These are phyloP conservation scores for Cisticola juncidis DNA, from an alignment of 2,113 vertebrate genomes.

Conservation along the genomic window DNA sequence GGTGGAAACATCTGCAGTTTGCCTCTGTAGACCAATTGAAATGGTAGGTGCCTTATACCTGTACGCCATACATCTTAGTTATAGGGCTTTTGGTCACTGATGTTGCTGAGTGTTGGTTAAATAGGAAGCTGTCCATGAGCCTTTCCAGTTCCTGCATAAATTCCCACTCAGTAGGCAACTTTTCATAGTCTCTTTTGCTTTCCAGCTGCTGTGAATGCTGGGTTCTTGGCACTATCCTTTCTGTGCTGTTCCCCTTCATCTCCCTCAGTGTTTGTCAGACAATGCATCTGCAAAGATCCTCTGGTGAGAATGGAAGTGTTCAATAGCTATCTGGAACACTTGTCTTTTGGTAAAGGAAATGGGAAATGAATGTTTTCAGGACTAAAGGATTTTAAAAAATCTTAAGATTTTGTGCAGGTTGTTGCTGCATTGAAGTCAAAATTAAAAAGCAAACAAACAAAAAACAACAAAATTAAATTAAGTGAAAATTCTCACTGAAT, in stretches of 20 bases:
- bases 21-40: fast-evolving
- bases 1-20: background rate
- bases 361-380: background rate
- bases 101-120: fast-evolving
- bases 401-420: background rate
- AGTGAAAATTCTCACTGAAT: background rate
- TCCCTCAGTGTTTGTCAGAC: background rate
- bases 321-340: background rate
- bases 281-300: background rate
- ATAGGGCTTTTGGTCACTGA: background rate
- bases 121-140: fast-evolving
- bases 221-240: background rate
- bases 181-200: background rate
- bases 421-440: background rate
- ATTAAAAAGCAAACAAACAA: background rate
- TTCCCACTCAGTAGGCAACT: background rate
- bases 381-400: background rate
- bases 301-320: background rate
- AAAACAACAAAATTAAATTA: background rate
- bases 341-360: background rate
- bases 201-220: background rate
- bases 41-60: background rate
- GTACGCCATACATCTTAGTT: fast-evolving
- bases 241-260: background rate
- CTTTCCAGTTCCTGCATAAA: background rate